Evolutionary conservation across 2,113 vertebrate species (phyloP), one percentile per base, ranked within the genome.

Genomic region (Rhabdornis inornatus): DNA sequence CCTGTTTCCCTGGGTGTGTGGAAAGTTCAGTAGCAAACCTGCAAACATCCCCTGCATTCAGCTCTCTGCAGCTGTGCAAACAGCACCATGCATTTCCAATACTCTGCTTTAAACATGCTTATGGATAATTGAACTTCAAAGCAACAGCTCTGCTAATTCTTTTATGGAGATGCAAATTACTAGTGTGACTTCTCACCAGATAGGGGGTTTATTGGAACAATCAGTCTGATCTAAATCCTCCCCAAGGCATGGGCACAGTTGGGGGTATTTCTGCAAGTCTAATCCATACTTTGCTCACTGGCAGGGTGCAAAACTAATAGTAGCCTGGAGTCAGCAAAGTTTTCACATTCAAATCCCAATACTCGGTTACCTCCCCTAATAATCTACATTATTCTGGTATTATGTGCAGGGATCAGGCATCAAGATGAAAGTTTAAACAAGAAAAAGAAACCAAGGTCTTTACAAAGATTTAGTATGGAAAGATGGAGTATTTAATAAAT

Each of bases 121-220:
- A 94, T 75, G 82, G 95, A 87, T 92, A 97, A 95, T 93, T 69
- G 79, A 94, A 87, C 87, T 97, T 97, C 96, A 95, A 91, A 97
- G 57, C 50, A 92, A 87, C 30, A 92, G 64, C 56, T 76, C 89
- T 94, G 70, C 80, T 90, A 83, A 95, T 95, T 97, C 93, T 94
- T 96, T 95, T 96, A 93, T 97, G 93, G 84, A 87, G 69, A 97
- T 97, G 96, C 96, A 98, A 97, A 97, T 97, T 83, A 92, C 87
- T 74, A 78, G 72, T 95, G 78, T 92, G 92, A 97, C 95, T 97
- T 90, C 89, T 94, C 87, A 66, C 45, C 80, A 95, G 78, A 96
- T 2, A 93, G 88, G 75, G 80, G 90, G 66, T 27, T 95, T 95
- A 96, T 93, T 90, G 70, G 95, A 75, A 96, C 93, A 90, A 86